These are phyloP conservation scores for Phalacrocorax aristotelis DNA, from an alignment of 2,113 vertebrate species.

Conservation along the genomic window DNA sequence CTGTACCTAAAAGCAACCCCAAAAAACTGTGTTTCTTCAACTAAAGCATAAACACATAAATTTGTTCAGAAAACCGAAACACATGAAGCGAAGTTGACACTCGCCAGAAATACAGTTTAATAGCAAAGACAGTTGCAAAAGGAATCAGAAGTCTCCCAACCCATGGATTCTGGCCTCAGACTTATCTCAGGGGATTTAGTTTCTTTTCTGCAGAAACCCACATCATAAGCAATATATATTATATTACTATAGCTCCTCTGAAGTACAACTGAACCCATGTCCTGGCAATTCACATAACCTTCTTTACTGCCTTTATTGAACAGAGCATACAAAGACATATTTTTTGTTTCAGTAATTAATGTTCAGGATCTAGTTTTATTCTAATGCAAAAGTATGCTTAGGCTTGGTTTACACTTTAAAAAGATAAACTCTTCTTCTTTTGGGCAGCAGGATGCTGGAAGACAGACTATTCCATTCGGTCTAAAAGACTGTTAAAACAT, in stretches of 20 bases:
- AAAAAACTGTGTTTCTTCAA: neutral
- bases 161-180: neutral
- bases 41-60: neutral
- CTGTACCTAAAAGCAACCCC: constrained; percentile 80
- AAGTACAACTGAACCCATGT: neutral
- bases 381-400: neutral
- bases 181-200: neutral
- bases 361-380: neutral
- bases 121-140: neutral
- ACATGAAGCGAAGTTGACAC: neutral
- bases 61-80: neutral
- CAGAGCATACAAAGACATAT: neutral
- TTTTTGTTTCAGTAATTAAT: neutral
- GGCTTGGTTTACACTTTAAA: neutral
- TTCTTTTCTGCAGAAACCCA: neutral
- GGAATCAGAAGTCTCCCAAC: neutral
- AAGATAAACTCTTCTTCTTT: neutral
- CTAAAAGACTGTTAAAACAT: neutral
- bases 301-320: neutral
- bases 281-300: neutral
- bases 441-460: neutral
- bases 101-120: no score
- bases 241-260: neutral
- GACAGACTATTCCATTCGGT: neutral
- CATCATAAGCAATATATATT: neutral